A percentile compares a stretch with the other conserved stretches of the same genome.
Evolutionary conservation across 2,113 vertebrate species (phyloP).

Genomic region (Nanorana parkeri): DNA sequence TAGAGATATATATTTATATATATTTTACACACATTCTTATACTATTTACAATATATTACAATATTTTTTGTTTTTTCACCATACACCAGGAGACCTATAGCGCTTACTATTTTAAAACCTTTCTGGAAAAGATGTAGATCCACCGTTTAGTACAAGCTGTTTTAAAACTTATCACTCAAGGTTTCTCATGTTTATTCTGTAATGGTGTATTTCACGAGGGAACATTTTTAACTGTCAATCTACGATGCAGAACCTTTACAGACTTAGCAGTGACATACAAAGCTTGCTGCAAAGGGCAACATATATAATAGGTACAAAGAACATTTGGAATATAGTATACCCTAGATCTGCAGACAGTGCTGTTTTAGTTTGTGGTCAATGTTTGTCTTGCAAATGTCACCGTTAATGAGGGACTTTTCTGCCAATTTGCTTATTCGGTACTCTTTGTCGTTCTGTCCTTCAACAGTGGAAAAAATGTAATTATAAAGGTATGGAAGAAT

Average conservation of each 20-base stretch:
- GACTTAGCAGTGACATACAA: background rate
- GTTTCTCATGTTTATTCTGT: slow-evolving; percentile 2
- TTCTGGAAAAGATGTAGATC: too few relatives aligned
- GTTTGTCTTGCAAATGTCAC: background rate
- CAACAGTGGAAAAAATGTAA: too few relatives aligned
- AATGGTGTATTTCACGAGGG: background rate
- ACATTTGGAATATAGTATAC: background rate
- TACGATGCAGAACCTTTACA: background rate
- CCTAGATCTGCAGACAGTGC: slow-evolving; percentile 3
- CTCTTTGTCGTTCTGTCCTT: background rate
- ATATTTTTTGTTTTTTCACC: too few relatives aligned
- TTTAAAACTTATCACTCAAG: background rate
- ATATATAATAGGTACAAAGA: background rate
- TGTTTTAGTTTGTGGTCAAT: slow-evolving; percentile 1
- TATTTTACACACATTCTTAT: too few relatives aligned
- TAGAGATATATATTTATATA: too few relatives aligned
- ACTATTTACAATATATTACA: too few relatives aligned
- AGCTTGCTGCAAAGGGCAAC: slow-evolving; percentile 35
- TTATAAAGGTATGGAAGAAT: too few relatives aligned
- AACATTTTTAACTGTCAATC: slow-evolving; percentile 40
- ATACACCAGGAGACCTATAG: too few relatives aligned
- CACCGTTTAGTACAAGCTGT: too few relatives aligned
- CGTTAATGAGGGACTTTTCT: background rate
- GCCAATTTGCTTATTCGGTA: background rate
- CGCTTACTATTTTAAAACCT: too few relatives aligned